These are phyloP conservation scores for Ephestia elutella DNA, from an alignment of 1,140 invertebrate species.

Conservation along the genomic window DNA sequence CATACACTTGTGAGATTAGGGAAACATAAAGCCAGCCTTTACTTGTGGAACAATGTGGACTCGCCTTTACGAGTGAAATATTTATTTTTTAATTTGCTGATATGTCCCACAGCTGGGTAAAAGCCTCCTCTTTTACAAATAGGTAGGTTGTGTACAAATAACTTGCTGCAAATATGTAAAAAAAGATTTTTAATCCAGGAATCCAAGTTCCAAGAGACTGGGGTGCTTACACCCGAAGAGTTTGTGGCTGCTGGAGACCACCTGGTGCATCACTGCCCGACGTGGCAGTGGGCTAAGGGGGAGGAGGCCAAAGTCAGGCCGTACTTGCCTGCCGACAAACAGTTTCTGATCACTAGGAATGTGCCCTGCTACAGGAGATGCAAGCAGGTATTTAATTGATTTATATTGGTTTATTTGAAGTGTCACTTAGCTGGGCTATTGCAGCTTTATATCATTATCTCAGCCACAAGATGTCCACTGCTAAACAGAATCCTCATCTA, in stretches of 20 bases:
- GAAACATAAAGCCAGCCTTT: too few species aligned
- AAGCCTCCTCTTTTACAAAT: too few species aligned
- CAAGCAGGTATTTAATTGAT: conserved; percentile 94
- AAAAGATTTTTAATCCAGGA: conserved; percentile 77
- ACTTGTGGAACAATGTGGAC: too few species aligned
- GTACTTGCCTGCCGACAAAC: conserved; percentile 95
- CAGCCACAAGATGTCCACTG: too few species aligned
- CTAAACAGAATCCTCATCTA: too few species aligned
- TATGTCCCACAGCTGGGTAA: too few species aligned
- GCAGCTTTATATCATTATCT: neutral
- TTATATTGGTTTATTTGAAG: conserved; percentile 5
- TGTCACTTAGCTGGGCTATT: too few species aligned
- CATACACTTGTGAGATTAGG: too few species aligned
- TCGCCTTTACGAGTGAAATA: too few species aligned
- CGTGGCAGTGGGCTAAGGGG: conserved; percentile 98
- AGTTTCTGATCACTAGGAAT: conserved; percentile 97
- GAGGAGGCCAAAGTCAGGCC: conserved; percentile 89
- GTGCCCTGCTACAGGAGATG: conserved; percentile 94
- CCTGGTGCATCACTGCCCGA: conserved; percentile 98
- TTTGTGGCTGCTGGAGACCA: conserved; percentile 99
- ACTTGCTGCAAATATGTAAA: too few species aligned
- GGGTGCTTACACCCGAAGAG: conserved; percentile 96
- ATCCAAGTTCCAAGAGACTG: conserved; percentile 98
- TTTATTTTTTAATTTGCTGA: too few species aligned
- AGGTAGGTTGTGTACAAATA: too few species aligned